These are phyloP conservation scores for Dufourea novaeangliae DNA, from an alignment of 1,140 invertebrate species.

Conservation along the genomic window DNA sequence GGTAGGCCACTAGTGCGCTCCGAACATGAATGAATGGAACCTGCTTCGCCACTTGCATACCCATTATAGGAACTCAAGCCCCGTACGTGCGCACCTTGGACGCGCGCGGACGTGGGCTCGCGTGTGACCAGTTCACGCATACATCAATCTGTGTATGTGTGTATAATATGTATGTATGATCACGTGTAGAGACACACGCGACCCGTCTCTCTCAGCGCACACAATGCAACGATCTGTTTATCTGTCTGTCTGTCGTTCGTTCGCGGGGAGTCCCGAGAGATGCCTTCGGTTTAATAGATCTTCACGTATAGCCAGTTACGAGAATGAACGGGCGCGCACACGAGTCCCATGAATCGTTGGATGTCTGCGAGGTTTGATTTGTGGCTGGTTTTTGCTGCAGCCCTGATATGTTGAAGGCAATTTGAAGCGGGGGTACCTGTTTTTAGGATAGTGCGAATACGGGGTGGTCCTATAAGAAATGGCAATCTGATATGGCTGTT, in stretches of 20 bases:
- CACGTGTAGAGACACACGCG: slow-evolving; percentile 50
- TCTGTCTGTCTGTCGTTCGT: slow-evolving; percentile 36
- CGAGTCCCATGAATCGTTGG: background rate
- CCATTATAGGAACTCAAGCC: slow-evolving; percentile 77
- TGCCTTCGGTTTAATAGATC: slow-evolving; percentile 30
- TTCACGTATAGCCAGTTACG: background rate
- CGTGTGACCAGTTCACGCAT: slow-evolving; percentile 40
- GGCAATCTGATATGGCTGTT: too few relatives aligned
- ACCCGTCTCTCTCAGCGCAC: slow-evolving; percentile 40
- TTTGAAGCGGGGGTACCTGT: too few relatives aligned
- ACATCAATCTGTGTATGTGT: too few relatives aligned
- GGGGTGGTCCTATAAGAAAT: too few relatives aligned
- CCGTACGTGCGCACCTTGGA: slow-evolving; percentile 49
- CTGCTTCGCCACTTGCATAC: slow-evolving; percentile 79
- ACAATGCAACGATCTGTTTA: slow-evolving; percentile 62
- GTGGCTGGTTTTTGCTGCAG: background rate
- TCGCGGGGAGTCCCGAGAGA: slow-evolving; percentile 1
- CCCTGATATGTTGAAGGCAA: too few relatives aligned
- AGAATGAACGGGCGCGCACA: too few relatives aligned
- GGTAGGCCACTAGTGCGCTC: slow-evolving; percentile 74
- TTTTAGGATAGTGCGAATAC: too few relatives aligned
- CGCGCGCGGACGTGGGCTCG: slow-evolving; percentile 16
- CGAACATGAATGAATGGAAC: slow-evolving; percentile 80
- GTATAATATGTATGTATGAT: background rate
- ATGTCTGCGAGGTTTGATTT: background rate